phyloP scores from a whole-genome alignment of 2,888 invertebrate genomes.

The Tetheella fluctuosa region DNA sequence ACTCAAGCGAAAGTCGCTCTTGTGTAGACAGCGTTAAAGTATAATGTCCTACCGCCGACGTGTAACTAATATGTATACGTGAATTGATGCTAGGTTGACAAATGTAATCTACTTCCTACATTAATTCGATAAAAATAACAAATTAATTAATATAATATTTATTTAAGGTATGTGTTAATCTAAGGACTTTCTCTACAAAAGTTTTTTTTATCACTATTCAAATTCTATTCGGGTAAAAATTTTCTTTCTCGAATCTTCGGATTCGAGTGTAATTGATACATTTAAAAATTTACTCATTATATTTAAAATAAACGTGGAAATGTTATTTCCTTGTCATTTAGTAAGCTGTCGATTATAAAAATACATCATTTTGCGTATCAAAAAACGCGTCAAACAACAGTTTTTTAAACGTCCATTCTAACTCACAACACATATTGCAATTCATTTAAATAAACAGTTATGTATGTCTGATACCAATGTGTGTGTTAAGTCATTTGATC shows the following conservation, averaged over 20 bases:
- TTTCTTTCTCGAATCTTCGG: neutral
- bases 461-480: too few species aligned
- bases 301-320: neutral
- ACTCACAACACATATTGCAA: too few species aligned
- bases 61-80: neutral
- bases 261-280: neutral
- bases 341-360: neutral
- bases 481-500: too few species aligned
- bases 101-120: neutral
- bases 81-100: slow-evolving; percentile 1
- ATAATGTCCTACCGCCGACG: neutral
- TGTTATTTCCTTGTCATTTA: neutral
- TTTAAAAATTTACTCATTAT: neutral
- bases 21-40: neutral
- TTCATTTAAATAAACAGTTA: too few species aligned
- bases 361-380: neutral
- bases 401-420: too few species aligned
- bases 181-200: neutral
- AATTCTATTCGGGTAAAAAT: too few species aligned
- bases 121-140: neutral
- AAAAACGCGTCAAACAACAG: too few species aligned
- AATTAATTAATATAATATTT: neutral
- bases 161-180: neutral
- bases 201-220: too few species aligned
- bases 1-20: neutral